A percentile compares a stretch with the other conserved stretches of the same genome.
Conservation (phyloP, 2,888 invertebrate genomes). For the Dioctria rufipes region DNA sequence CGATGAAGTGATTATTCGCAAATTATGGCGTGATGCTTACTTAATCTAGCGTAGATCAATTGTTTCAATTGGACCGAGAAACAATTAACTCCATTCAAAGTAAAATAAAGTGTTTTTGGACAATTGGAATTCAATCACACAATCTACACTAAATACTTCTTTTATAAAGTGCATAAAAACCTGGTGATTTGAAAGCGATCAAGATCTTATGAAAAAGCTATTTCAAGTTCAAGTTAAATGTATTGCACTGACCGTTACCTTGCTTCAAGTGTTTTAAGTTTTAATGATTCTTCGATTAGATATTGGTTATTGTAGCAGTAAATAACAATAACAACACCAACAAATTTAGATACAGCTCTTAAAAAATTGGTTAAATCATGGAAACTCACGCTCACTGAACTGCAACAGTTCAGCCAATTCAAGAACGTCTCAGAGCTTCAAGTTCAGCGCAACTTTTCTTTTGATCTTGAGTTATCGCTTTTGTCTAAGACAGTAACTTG, state of each 20-base stretch:
- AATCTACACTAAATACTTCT: background rate
- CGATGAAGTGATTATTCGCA: background rate
- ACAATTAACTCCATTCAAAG: no score
- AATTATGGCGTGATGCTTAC: background rate
- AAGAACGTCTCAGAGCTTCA: conserved; percentile 14
- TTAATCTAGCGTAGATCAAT: background rate
- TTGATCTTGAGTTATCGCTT: background rate
- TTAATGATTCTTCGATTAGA: conserved; percentile 7
- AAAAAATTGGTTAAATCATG: conserved; percentile 13
- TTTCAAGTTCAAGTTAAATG: conserved; percentile 51
- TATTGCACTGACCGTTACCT: conserved; percentile 18
- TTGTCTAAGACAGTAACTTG: background rate
- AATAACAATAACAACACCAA: background rate
- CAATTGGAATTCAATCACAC: no score
- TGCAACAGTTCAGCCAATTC: background rate
- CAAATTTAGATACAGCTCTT: background rate
- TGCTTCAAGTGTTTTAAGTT: background rate
- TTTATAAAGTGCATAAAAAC: background rate
- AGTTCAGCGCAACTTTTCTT: background rate
- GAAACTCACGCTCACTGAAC: conserved; percentile 19
- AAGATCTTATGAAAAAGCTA: conserved; percentile 37
- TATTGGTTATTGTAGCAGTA: background rate
- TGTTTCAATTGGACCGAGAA: no score
- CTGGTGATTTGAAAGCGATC: conserved; percentile 14
- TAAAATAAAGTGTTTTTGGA: no score